A percentile compares a stretch with the other conserved stretches of the same genome.
Conservation (phyloP, 2,797 vertebrate genomes). For the Danionella dracula region DNA sequence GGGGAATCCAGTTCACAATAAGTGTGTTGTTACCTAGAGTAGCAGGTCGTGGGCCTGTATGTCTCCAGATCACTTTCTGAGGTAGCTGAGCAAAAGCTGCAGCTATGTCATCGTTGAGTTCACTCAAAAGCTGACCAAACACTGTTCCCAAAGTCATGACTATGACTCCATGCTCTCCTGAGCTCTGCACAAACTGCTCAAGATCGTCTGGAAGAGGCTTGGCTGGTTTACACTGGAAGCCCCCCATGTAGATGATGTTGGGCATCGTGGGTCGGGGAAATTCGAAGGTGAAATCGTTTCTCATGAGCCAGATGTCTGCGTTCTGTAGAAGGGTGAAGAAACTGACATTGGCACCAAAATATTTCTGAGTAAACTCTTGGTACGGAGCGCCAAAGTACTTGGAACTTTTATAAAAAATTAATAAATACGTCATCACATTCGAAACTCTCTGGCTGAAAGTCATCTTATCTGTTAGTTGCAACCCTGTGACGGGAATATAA, state of each 20-base stretch:
- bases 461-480: background rate
- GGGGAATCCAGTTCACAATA: background rate
- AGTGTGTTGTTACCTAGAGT: conserved; percentile 3
- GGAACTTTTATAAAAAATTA: background rate
- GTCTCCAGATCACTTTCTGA: conserved; percentile 9
- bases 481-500: background rate
- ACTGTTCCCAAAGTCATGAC: conserved; percentile 3
- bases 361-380: background rate
- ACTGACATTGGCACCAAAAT: background rate
- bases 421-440: background rate
- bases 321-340: background rate
- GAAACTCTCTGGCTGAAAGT: background rate
- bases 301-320: conserved; percentile 10
- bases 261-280: conserved; percentile 18
- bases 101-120: background rate
- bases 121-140: conserved; percentile 16
- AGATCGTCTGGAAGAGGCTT: conserved; percentile 5
- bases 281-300: conserved; percentile 11
- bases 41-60: background rate
- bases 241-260: background rate
- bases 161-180: background rate
- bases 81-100: conserved; percentile 1
- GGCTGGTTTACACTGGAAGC: conserved; percentile 4
- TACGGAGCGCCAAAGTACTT: background rate
- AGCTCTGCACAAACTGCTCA: conserved; percentile 5